Evolutionary conservation across 2,113 vertebrate species (phyloP).

Genomic region (Oenanthe melanoleuca): DNA sequence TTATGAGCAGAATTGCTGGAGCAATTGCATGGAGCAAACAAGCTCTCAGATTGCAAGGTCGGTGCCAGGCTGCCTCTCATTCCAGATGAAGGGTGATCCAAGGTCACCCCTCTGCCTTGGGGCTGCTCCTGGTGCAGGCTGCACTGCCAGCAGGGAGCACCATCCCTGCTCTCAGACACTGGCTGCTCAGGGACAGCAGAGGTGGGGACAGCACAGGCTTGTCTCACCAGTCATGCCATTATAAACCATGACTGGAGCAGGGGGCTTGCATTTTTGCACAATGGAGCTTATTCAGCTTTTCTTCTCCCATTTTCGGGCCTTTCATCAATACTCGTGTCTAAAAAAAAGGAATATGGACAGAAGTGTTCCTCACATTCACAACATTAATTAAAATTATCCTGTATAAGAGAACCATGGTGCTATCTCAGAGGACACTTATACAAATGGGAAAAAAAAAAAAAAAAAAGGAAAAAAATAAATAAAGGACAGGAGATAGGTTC

Average conservation of each 20-base stretch:
- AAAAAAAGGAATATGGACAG: neutral
- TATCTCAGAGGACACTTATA: neutral
- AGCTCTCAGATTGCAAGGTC: neutral
- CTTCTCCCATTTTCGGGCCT: neutral
- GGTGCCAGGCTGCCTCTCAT: neutral
- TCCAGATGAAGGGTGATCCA: neutral
- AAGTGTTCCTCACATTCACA: neutral
- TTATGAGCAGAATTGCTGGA: neutral
- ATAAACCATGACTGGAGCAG: neutral
- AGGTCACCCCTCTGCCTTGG: neutral
- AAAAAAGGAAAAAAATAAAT: neutral
- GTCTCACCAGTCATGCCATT: neutral
- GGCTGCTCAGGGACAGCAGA: neutral
- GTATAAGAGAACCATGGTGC: neutral
- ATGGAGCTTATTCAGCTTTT: neutral
- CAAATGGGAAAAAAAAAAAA: neutral
- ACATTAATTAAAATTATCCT: neutral
- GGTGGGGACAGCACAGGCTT: fast-evolving
- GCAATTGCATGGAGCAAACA: neutral
- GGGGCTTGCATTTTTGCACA: neutral
- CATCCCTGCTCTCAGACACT: neutral
- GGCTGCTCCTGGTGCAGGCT: neutral
- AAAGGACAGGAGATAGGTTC: neutral
- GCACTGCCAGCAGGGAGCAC: neutral
- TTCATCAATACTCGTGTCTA: neutral